Base-by-base conservation (phyloP, 2,888 invertebrate genomes). In the Pseudococcus viburni region DNA sequence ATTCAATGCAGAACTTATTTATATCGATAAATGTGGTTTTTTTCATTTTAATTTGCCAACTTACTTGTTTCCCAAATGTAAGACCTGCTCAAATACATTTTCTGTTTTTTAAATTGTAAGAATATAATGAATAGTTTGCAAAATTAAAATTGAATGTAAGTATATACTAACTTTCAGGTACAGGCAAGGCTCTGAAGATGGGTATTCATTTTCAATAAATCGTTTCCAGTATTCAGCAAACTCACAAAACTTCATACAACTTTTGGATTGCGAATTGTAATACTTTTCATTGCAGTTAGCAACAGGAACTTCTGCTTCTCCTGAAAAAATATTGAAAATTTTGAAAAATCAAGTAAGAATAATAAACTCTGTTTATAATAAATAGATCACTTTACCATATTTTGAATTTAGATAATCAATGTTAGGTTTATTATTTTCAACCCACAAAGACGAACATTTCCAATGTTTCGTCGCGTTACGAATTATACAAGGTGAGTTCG, bases 251-350 rank as follows among this genome's bases (percentile, higher is more conserved):
- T 92, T 93, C 94, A 95, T 94, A 89, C 94, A 93, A 90, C 92
- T 91, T 91, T 95, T 96, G 89, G 94, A 93, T 91, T 98, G 97
- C 46, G 95, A 94, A 92, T 96, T 95, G 91, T 93, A 96, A 91
- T 94, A 94, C 90, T 94, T 93, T 90, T 93, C 93, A 89, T 94
- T 93, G 91, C 98, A 98, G 91, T 97, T 94, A 17, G 97, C 96
- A 46, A 98, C 95, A 73, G 96, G 96, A 48, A 96, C 96, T 88
- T 92, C 91, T 85, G 94, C 92, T 88, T 94, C 91, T 68, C 95
- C 95, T 94, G 89, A 26, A 90, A 89, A 26, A 90, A 89, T 68
- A 90, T 80, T 83, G 42, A 26, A 51, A 26, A 8, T 84, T 15
- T 86, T 26, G 26, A 26, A n/a, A 55, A 4, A 51, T 19, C 64